A percentile compares a stretch with the other conserved stretches of the same genome.
Evolutionary conservation across 2,797 vertebrate genomes (phyloP).

Genomic region (Aselliscus stoliczkanus): DNA sequence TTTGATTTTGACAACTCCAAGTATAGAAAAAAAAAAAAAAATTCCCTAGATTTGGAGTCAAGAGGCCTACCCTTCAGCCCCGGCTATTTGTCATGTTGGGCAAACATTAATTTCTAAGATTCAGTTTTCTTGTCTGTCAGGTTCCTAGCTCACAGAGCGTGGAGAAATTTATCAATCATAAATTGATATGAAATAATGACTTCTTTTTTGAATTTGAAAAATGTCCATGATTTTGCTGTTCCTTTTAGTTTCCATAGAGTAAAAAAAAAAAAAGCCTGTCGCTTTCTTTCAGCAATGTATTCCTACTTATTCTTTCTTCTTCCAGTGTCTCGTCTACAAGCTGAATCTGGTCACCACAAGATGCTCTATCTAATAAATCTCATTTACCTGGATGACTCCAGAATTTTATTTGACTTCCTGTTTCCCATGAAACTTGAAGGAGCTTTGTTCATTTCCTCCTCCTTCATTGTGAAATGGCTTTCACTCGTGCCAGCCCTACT

Average conservation of each 20-base stretch:
- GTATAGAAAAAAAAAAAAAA: neutral
- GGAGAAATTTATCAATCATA: neutral
- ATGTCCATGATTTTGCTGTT: neutral
- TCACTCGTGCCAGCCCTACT: neutral
- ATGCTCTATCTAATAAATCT: neutral
- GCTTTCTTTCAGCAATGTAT: neutral
- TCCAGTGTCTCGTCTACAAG: neutral
- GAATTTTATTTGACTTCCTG: neutral
- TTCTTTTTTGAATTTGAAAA: neutral
- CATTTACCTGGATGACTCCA: neutral
- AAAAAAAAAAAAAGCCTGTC: neutral
- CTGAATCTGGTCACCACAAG: neutral
- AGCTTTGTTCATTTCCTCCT: neutral
- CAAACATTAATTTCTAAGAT: neutral
- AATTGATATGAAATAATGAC: neutral
- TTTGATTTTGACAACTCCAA: neutral
- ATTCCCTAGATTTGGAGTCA: neutral
- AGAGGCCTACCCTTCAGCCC: neutral
- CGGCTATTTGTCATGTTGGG: fast-evolving
- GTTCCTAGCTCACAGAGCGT: neutral
- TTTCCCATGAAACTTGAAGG: neutral
- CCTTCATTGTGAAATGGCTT: neutral
- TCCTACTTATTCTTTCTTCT: neutral
- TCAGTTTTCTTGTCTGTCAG: neutral
- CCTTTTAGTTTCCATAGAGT: neutral